phyloP scores from a whole-genome alignment of 2,888 invertebrate species.

The Mesoligia furuncula region DNA sequence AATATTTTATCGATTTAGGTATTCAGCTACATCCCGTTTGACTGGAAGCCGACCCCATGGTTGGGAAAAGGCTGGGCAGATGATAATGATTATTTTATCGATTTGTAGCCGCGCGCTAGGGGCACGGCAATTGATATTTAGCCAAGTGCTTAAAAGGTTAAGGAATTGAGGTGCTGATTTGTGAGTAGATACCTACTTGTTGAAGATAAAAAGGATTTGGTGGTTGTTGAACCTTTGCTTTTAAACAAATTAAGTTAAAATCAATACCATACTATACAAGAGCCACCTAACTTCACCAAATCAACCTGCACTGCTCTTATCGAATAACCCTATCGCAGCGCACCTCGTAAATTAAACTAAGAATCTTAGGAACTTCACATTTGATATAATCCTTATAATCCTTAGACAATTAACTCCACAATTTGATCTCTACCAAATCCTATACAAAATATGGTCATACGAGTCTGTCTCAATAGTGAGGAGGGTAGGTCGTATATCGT shows the following conservation, averaged over 20 bases:
- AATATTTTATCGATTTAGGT: too few relatives aligned
- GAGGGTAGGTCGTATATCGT: slow-evolving; percentile 67
- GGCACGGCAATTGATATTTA: too few relatives aligned
- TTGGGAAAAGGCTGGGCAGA: too few relatives aligned
- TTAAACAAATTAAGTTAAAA: not conserved
- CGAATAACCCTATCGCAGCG: slow-evolving; percentile 38
- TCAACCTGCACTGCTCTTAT: slow-evolving; percentile 43
- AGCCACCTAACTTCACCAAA: slow-evolving; percentile 2
- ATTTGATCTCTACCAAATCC: slow-evolving; percentile 70
- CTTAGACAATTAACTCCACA: slow-evolving; percentile 66
- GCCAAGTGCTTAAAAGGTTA: too few relatives aligned
- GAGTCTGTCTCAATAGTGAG: slow-evolving; percentile 60
- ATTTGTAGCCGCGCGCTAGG: too few relatives aligned
- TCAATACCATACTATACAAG: not conserved
- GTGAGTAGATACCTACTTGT: too few relatives aligned
- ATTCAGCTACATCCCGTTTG: too few relatives aligned
- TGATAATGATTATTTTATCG: too few relatives aligned
- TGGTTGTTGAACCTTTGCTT: not conserved
- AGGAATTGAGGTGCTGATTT: too few relatives aligned
- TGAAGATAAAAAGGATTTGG: not conserved
- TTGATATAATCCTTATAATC: slow-evolving; percentile 61
- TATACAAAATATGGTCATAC: slow-evolving; percentile 67
- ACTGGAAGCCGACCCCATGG: too few relatives aligned
- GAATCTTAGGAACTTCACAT: slow-evolving; percentile 56
- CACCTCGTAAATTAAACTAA: slow-evolving; percentile 51